Evolutionary conservation across 2,888 invertebrate genomes (phyloP), one percentile per base, ranked within the genome.

Genomic region (Pogonocherus hispidulus): DNA sequence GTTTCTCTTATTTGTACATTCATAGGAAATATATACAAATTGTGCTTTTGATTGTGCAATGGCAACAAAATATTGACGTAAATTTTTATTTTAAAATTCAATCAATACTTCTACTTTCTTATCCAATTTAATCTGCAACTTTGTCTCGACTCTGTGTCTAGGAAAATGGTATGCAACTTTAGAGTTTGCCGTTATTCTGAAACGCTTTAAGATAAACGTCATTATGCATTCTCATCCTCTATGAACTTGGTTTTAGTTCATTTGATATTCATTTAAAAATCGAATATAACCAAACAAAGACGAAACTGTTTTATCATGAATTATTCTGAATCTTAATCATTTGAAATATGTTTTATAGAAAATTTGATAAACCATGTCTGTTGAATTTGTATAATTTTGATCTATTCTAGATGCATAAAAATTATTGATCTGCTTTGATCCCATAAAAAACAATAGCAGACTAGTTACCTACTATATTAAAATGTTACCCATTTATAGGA

Each of bases 171-270:
- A 52, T 52, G 52, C 14, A 52, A 23, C 32, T 27, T 27, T 52
- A 52, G 14, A 52, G 16, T 52, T 52, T 52, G 52, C 52, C 23
- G 52, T 11, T 22, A 35, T 44, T 18, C 27, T 47, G 47, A 60
- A 60, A 51, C 27, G 35, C 35, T 62, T 51, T 62, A 51, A 62
- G 52, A 37, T 62, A 62, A 62, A 51, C 59, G n/a, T 20, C 16
- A 59, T 59, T 59, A 32, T 32, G 16, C 16, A 59, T 59, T 59
- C 46, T 11, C 41, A 46, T 63, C 37, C 20, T n/a, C 51, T 63
- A 44, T 49, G n/a, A 52, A 52, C 14, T 63, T 37, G 51, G 51
- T 54, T 51, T 63, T 23, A 41, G 49, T 51, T 63, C 52, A 52
- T 54, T 41, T 27, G 22, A 63, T 37, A 37, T 63, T 46, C 52